Conservation (phyloP, 2,113 vertebrate species). For the Poecile atricapillus region DNA sequence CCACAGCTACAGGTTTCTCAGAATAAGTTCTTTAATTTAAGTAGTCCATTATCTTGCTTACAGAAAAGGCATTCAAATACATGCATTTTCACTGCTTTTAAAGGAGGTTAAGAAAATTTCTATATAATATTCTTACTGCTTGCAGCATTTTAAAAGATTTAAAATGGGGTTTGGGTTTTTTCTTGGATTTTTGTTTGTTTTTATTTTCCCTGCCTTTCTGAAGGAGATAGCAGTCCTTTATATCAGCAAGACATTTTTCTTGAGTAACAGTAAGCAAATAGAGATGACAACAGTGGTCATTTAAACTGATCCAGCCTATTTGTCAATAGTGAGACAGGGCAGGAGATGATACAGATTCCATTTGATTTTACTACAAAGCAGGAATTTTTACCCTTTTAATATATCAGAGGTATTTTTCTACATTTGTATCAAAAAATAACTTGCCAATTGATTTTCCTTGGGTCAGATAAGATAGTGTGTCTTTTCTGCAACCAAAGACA, state of each 20-base stretch:
- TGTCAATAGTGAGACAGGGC: constrained; percentile 18
- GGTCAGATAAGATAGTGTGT: background rate
- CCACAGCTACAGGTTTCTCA: background rate
- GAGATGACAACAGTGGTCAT: constrained; percentile 6
- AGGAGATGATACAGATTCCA: constrained; percentile 13
- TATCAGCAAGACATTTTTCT: constrained; percentile 44
- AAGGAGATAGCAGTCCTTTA: constrained; percentile 47
- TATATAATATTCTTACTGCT: background rate
- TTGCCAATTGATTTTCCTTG: constrained; percentile 9
- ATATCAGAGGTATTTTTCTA: background rate
- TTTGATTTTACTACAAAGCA: constrained; percentile 51
- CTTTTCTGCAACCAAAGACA: constrained; percentile 1
- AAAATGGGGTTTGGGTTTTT: background rate
- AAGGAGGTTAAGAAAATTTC: constrained; percentile 3
- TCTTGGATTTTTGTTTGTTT: background rate
- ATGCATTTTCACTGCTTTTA: background rate
- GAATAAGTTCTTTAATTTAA: constrained; percentile 17
- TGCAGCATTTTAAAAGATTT: background rate
- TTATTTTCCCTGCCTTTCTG: background rate
- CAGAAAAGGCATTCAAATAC: background rate
- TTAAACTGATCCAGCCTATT: constrained; percentile 52
- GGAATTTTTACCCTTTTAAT: constrained; percentile 29
- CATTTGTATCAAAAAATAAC: constrained; percentile 20
- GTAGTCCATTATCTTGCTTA: background rate
- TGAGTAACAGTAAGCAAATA: constrained; percentile 41